Conservation (phyloP, 2,888 invertebrate species). For the Tiliacea citrago region DNA sequence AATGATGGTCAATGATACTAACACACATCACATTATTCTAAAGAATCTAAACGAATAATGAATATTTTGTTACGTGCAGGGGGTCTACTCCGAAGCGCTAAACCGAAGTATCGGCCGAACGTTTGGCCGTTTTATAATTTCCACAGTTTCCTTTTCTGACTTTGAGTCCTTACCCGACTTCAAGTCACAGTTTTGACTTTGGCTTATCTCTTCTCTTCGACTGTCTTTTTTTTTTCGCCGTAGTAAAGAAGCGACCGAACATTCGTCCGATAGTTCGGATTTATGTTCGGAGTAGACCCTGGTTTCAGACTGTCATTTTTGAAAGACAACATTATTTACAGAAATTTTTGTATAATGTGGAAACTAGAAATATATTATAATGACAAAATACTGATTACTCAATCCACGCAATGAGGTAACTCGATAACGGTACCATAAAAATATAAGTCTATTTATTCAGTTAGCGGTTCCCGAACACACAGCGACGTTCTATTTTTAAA, state of each 20-base stretch:
- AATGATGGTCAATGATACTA: neutral
- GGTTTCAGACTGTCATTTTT: neutral
- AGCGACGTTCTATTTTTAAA: constrained; percentile 71
- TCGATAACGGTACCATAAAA: constrained; percentile 36
- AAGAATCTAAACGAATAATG: neutral
- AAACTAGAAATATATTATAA: neutral
- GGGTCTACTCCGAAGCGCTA: too few relatives aligned
- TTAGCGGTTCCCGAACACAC: constrained; percentile 72
- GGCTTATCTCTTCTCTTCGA: too few relatives aligned
- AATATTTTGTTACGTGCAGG: constrained; percentile 13
- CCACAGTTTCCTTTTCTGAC: too few relatives aligned
- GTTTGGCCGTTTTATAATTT: too few relatives aligned
- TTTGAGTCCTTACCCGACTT: too few relatives aligned
- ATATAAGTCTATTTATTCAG: constrained; percentile 52
- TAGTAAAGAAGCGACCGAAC: too few relatives aligned
- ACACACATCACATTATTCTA: neutral
- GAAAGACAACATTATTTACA: neutral
- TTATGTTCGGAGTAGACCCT: too few relatives aligned
- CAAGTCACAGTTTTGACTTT: too few relatives aligned
- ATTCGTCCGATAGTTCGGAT: too few relatives aligned
- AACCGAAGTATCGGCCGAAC: too few relatives aligned
- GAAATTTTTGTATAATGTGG: neutral
- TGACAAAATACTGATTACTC: neutral
- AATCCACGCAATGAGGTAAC: constrained; percentile 18
- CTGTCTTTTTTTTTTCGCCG: too few relatives aligned